Conservation (phyloP, 2,888 invertebrate species). For the Thyatira batis region DNA sequence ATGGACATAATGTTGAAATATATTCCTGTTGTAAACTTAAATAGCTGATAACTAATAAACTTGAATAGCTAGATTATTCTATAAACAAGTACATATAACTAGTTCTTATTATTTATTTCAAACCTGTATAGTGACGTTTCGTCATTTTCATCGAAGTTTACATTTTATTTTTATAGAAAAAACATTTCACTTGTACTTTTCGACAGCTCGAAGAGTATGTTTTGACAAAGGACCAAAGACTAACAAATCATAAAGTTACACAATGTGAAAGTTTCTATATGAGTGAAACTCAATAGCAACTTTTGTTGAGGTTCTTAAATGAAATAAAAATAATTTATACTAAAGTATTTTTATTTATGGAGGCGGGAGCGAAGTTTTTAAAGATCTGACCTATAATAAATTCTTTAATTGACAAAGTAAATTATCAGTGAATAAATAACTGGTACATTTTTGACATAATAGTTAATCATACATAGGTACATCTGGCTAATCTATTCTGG, state of each 20-base stretch:
- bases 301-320: neutral
- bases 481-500: too few relatives aligned
- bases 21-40: too few relatives aligned
- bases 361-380: too few relatives aligned
- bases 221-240: neutral
- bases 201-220: neutral
- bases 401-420: too few relatives aligned
- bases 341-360: too few relatives aligned
- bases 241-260: neutral
- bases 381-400: too few relatives aligned
- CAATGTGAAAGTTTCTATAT: neutral
- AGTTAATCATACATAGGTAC: too few relatives aligned
- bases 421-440: too few relatives aligned
- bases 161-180: slow-evolving; percentile 7
- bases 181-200: slow-evolving; percentile 4
- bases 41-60: neutral
- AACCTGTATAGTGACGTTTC: slow-evolving; percentile 12
- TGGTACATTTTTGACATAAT: too few relatives aligned
- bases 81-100: neutral
- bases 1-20: too few relatives aligned
- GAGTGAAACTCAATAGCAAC: neutral
- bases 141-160: slow-evolving; percentile 11
- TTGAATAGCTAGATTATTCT: neutral
- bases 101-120: neutral
- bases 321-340: neutral